Base-by-base conservation (phyloP, 2,888 invertebrate species). In the Pristionchus mayeri region DNA sequence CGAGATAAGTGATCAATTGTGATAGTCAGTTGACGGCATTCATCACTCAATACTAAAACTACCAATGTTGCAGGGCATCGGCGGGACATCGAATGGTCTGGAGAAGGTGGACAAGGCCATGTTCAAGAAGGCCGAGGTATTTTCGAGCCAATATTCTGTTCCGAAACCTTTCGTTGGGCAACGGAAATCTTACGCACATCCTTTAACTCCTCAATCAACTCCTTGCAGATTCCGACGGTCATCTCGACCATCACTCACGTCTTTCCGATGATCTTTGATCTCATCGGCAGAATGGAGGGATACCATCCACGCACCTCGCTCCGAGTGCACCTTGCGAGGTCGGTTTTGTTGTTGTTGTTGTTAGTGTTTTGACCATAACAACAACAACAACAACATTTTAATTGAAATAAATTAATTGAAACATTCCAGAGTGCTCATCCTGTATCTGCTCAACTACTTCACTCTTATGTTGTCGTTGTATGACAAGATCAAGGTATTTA, bases 241-340 rank as follows among this genome's bases (percentile, higher is more conserved):
- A 96, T 98, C 94, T 96, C 96, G 0, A 94, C 97, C 57, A 96
- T 98, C 85, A 96, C 97, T 0, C 95, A 96, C 79, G 95, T 96
- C 6, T 96, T 97, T 92, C 98, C 98, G 0, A 95, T 96, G 92
- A 95, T 97, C 79, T 98, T 98, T 92, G 98, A 98, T 93, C 94
- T 96, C 4, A 93, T 94, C 54, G 93, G 93, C 0, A 94, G 96
- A 85, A 94, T 97, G 88, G 98, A 98, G 93, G 96, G 95, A 91
- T 97, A 97, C 93, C 98, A 98, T 94, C 98, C 98, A 0, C 95
- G 98, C 86, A 96, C 96, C 90, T 97, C 97, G 90, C 93, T 98
- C 13, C 94, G 97, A 78, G 94, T 97, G 89, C 98, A 98, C 93
- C 94, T 98, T 84, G 97, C 96, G 48, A 95, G 97, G 97, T 97